Evolutionary conservation across 2,888 invertebrate species (phyloP), one percentile per base, ranked within the genome.

Genomic region (Lumbricus terrestris): DNA sequence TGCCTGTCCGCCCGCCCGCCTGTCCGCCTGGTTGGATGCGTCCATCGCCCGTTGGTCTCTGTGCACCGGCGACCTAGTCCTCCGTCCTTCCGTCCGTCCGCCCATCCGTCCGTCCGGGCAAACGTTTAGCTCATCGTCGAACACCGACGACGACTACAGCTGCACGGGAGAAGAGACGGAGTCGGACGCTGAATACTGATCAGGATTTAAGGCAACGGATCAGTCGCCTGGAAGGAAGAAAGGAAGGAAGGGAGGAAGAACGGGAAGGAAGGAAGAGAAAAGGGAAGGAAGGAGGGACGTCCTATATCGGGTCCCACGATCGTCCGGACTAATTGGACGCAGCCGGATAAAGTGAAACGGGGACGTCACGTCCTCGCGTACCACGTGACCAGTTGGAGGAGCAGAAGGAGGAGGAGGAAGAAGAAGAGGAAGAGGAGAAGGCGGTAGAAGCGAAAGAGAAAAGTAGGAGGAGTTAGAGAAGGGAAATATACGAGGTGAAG

Each of bases 281-380:
- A 40, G 40, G 88, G 88, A 88, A 33, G 88, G 40, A n/a, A 69
- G 69, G n/a, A 18, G 47, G 89, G 42, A 54, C 37, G 34, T 69
- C 37, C 47, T 54, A 54, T 37, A 54, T 37, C 69, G 40, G 42
- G 42, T n/a, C 37, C 89, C 40, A 89, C 69, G 47, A 69, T 54
- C 69, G 54, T 89, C 89, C 34, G 47, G 35, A 69, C 69, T 69
- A 69, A 69, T 69, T 69, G n/a, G 69, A 69, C 69, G 69, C n/a
- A 69, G 69, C 69, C 69, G 69, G 69, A 69, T 69, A 37, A 82
- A 54, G 89, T 69, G 47, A 34, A 35, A 35, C 34, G 42, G 54
- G 89, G n/a, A n/a, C 89, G 54, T 35, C 33, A n/a, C 34, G 54
- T 89, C 89, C 54, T 4, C 23, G 20, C 23, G 47, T n/a, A n/a